Conservation (phyloP, 2,113 vertebrate genomes). For the Charina bottae region DNA sequence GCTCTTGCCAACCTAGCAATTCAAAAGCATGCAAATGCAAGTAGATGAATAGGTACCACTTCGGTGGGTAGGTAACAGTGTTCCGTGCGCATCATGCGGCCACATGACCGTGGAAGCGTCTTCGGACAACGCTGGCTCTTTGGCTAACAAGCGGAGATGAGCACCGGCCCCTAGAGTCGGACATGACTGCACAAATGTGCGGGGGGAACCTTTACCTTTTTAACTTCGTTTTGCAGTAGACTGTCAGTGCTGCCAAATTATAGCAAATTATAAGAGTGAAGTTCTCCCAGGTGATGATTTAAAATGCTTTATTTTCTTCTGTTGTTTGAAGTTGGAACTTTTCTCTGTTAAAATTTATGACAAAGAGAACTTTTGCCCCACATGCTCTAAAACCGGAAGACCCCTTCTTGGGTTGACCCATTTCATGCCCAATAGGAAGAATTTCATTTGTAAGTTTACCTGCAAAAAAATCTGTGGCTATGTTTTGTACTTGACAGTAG, state of each 20-base stretch:
- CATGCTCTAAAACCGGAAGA: conserved; percentile 2
- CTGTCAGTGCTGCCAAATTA: background rate
- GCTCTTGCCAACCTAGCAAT: too few relatives aligned
- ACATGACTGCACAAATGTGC: too few relatives aligned
- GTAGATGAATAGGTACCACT: too few relatives aligned
- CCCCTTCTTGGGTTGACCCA: background rate
- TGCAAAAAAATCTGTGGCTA: background rate
- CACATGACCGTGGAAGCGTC: too few relatives aligned
- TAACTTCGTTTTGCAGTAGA: background rate
- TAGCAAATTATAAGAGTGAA: background rate
- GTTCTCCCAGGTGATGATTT: background rate
- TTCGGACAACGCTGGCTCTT: too few relatives aligned
- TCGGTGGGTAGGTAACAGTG: too few relatives aligned
- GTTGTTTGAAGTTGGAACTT: conserved; percentile 6
- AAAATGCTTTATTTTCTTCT: conserved; percentile 1
- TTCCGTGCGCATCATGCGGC: too few relatives aligned
- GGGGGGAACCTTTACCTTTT: too few relatives aligned
- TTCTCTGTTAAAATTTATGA: background rate
- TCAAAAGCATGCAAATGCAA: too few relatives aligned
- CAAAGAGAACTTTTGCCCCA: background rate
- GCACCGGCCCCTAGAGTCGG: too few relatives aligned
- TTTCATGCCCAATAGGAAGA: background rate
- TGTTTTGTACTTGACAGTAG: background rate
- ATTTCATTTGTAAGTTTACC: background rate
- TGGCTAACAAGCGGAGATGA: too few relatives aligned